Evolutionary conservation across 2,797 vertebrate genomes (phyloP).

Genomic region (Toxotes lorentzi): DNA sequence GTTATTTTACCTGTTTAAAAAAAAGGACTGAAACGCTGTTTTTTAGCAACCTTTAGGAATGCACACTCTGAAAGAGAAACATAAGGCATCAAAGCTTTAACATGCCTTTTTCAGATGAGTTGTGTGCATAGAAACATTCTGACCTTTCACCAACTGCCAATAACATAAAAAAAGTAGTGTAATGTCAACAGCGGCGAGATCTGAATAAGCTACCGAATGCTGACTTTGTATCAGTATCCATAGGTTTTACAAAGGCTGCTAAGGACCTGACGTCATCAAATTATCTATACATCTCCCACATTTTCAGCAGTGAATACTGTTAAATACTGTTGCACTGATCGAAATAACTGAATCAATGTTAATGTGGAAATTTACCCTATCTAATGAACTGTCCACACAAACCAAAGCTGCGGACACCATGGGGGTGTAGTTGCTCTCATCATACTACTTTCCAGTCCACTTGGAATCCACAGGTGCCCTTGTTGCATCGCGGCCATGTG

Average conservation of each 20-base stretch:
- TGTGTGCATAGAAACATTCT: conserved; percentile 35
- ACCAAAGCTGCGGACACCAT: too few species aligned
- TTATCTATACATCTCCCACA: background rate
- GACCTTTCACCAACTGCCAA: conserved; percentile 41
- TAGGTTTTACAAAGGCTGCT: background rate
- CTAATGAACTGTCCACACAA: too few species aligned
- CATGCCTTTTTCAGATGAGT: conserved; percentile 22
- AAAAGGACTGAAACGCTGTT: background rate
- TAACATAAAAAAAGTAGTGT: conserved; percentile 20
- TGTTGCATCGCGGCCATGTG: too few species aligned
- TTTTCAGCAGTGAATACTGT: too few species aligned
- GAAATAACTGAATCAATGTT: too few species aligned
- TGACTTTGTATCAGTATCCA: background rate
- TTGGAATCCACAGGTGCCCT: too few species aligned
- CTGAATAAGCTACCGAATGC: background rate
- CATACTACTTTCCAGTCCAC: too few species aligned
- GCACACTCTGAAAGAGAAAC: conserved; percentile 14
- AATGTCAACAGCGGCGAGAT: background rate
- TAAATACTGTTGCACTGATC: too few species aligned
- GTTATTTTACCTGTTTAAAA: background rate
- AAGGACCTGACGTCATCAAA: background rate
- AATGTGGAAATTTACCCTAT: too few species aligned
- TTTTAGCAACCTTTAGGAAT: background rate
- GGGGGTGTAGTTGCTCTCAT: too few species aligned
- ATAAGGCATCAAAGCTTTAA: conserved; percentile 45